Evolutionary conservation across 2,797 vertebrate genomes (phyloP), one percentile per base, ranked within the genome.

Genomic region (Notolabrus celidotus): DNA sequence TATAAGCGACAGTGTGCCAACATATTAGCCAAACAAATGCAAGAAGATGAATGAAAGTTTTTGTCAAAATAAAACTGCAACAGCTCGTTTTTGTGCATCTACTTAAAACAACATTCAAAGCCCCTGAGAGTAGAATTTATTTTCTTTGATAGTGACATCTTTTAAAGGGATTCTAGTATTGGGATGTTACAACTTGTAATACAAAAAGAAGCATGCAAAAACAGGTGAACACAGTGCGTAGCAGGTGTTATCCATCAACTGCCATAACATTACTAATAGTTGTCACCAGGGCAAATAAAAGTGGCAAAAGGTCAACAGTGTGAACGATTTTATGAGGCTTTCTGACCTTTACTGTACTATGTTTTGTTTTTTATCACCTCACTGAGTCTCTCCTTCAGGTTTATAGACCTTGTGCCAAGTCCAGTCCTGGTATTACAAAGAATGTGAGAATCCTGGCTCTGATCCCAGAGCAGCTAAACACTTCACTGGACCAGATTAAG

Each of bases 381-480:
- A 55, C 54, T 25, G 47, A 61, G 60, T 54, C 53, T 70, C 79
- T 55, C 45, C 46, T 19, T 67, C 53, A 73, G 36, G 72, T 80
- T 61, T 70, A 19, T n/a, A 62, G 74, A 47, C 46, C 59, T 43
- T 5, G 67, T 87, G 84, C 87, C 80, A 76, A 43, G 77, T 76
- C 33, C 50, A 56, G 74, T 47, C 49, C 50, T 86, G 83, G 84
- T 88, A 85, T 73, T 75, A 75, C 72, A 19, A 45, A 76, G 78
- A 89, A 90, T 80, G 86, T 86, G 87, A 90, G 84, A 91, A 80
- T 75, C 58, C 74, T 93, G 89, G 89, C 88, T 29, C 10, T 1
- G 39, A 61, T 81, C 89, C 87, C 80, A 74, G 83, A 63, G 64
- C 9, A 73, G 42, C 61, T 72, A 80, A 84, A 88, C 74, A 80